Conservation (phyloP, 2,113 vertebrate species). For the Indicator indicator region DNA sequence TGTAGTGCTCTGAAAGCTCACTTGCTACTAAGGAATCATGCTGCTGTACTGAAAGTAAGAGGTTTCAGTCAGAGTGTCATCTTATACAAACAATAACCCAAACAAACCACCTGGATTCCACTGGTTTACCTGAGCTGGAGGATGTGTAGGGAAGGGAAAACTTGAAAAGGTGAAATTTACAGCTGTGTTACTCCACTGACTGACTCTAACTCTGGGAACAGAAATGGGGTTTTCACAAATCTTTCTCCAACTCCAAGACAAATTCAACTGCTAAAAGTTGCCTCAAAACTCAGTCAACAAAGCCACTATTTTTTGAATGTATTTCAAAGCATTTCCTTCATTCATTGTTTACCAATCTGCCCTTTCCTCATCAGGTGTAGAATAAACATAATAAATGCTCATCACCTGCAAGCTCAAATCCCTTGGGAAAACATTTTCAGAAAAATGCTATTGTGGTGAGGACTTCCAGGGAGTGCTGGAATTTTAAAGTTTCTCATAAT, state of each 20-base stretch:
- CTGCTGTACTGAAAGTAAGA: neutral
- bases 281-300: neutral
- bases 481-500: conserved; percentile 59
- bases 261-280: neutral
- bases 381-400: neutral
- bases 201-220: neutral
- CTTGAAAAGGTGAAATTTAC: neutral
- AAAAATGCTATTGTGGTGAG: conserved; percentile 4
- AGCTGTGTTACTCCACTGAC: neutral
- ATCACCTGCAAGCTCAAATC: conserved; percentile 24
- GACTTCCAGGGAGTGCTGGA: conserved; percentile 46
- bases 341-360: neutral
- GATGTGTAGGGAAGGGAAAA: neutral
- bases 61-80: neutral
- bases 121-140: neutral
- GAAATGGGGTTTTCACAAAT: neutral
- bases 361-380: neutral
- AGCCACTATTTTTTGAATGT: neutral
- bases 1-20: neutral
- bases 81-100: neutral
- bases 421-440: conserved; percentile 25
- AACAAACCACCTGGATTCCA: neutral
- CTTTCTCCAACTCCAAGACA: neutral
- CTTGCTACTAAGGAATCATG: neutral
- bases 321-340: conserved; percentile 23